Evolutionary conservation across 2,113 vertebrate genomes (phyloP).

Genomic region (Pelecanoides urinatrix): DNA sequence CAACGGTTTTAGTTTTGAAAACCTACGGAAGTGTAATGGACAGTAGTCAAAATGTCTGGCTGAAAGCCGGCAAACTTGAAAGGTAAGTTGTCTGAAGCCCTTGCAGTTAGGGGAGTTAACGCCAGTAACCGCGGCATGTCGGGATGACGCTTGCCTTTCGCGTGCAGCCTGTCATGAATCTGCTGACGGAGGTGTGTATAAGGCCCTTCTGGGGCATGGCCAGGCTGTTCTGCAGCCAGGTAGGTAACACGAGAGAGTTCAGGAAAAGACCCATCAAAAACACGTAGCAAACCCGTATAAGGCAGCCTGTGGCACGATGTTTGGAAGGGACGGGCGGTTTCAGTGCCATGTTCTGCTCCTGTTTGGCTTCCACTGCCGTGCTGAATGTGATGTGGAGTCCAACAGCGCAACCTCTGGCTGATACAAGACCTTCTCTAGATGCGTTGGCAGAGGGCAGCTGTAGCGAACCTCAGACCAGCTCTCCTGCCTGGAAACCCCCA

Average conservation of each 20-base stretch:
- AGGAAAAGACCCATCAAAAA: not conserved
- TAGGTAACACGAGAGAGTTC: no score
- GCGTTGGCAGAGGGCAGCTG: accelerated
- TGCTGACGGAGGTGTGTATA: not conserved
- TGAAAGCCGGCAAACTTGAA: no score
- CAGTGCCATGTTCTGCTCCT: accelerated
- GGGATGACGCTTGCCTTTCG: not conserved
- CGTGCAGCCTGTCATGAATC: no score
- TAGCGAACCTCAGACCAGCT: not conserved
- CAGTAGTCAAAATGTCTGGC: no score
- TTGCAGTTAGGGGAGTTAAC: no score
- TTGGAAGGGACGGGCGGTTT: not conserved
- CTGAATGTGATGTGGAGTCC: not conserved
- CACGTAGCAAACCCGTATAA: accelerated
- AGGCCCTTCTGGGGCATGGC: not conserved
- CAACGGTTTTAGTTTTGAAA: not conserved
- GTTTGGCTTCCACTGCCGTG: not conserved
- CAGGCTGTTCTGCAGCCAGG: not conserved
- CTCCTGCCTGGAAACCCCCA: not conserved
- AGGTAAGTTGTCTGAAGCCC: not conserved
- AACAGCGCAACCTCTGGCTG: accelerated
- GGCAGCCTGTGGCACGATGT: accelerated
- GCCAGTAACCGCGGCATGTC: not conserved
- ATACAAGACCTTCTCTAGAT: no score
- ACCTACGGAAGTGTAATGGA: no score